These are phyloP conservation scores for Zaprionus gabonicus DNA, from an alignment of 1,140 invertebrate species.

Conservation along the genomic window DNA sequence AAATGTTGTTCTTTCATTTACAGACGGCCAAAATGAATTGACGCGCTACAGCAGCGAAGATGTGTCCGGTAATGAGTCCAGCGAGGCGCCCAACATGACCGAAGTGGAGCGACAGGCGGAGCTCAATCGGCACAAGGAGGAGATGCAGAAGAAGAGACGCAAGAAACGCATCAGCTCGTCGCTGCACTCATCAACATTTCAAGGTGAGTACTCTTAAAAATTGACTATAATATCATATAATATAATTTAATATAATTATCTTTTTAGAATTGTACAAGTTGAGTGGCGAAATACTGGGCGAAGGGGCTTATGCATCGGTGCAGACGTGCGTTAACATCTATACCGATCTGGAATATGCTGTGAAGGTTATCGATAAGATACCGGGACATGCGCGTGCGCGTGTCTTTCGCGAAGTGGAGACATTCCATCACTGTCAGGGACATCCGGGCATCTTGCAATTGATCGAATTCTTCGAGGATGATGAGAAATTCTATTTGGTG, in stretches of 20 bases:
- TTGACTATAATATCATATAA: conserved; percentile 3
- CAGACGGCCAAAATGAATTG: conserved; percentile 81
- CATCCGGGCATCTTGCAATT: conserved; percentile 99
- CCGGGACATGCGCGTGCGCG: conserved; percentile 95
- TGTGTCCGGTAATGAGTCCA: conserved; percentile 84
- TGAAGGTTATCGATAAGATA: conserved; percentile 98
- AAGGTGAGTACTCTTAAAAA: conserved; percentile 86
- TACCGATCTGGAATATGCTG: conserved; percentile 97
- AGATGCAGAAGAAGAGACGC: conserved; percentile 92
- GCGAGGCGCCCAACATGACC: conserved; percentile 82
- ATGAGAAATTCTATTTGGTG: conserved; percentile 98
- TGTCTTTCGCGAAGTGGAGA: conserved; percentile 99
- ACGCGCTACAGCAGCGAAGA: conserved; percentile 84
- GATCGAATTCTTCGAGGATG: conserved; percentile 98
- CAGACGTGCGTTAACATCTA: conserved; percentile 96
- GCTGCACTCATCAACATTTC: conserved; percentile 94
- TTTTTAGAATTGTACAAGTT: conserved; percentile 95
- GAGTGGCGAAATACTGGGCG: conserved; percentile 97
- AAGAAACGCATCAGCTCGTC: conserved; percentile 93
- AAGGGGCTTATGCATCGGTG: conserved; percentile 98
- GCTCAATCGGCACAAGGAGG: conserved; percentile 91
- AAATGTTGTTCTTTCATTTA: conserved; percentile 22
- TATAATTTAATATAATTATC: neutral
- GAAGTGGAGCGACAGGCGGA: conserved; percentile 85
- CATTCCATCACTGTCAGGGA: conserved; percentile 98